Evolutionary conservation across 2,797 vertebrate species (phyloP), one percentile per base, ranked within the genome.

Genomic region (Percopsis omiscomaycus): DNA sequence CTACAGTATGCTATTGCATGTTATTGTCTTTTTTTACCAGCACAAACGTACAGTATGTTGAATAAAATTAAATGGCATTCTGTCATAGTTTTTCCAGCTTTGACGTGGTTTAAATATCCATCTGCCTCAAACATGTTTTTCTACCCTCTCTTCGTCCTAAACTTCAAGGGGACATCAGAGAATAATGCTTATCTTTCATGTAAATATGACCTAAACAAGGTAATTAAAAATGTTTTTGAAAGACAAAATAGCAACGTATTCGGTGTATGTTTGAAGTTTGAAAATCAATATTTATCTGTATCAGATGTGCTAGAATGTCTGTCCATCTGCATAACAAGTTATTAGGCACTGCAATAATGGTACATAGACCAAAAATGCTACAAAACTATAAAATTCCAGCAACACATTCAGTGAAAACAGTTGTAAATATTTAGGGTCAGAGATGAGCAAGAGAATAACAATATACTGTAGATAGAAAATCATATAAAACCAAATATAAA

Each of bases 201-300:
- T 4, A 69, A 61, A 45, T 2, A 55, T 44, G 13, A 65, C 54
- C 69, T 75, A 22, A 73, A 64, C 27, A 68, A 67, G 61, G 37
- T 29, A 64, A 62, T 63, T 22, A 61, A 62, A 70, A 57, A 62
- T 44, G 42, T 61, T 49, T 61, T 53, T 29, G 63, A 57, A 55
- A 65, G 59, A 73, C 53, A 22, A 48, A 63, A 60, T 61, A 44
- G 30, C 37, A 46, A 68, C 55, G 68, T 61, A 44, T 45, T 57
- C 66, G 30, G 30, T 54, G 55, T 29, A 66, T 64, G 28, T 62
- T 58, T 66, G 55, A 62, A 51, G 27, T 66, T 82, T 77, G 66
- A 74, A 67, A 79, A 89, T 90, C 87, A 85, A 89, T 89, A 85
- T 87, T 83, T 82, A 85, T 75, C 74, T 77, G 63, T 45, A 37